phyloP scores from a whole-genome alignment of 2,888 invertebrate genomes.

The Ganaspis brasiliensis region DNA sequence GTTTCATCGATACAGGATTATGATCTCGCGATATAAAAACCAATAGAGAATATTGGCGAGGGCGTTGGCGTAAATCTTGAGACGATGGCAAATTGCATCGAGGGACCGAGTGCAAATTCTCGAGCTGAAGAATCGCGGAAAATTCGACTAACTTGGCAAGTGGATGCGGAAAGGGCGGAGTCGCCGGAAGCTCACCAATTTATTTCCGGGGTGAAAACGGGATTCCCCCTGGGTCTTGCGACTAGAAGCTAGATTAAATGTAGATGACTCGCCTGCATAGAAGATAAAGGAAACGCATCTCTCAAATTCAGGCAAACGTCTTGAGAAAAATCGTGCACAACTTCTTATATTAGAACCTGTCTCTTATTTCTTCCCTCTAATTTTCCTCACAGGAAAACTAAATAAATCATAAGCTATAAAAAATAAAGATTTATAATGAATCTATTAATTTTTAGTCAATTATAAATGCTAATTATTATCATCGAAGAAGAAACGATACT shows the following conservation, averaged over 20 bases:
- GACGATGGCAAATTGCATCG: conserved; percentile 61
- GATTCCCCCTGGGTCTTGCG: conserved; percentile 19
- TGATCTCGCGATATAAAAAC: conserved; percentile 12
- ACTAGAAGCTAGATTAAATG: conserved; percentile 36
- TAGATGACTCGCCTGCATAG: conserved; percentile 28
- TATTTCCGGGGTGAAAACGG: conserved; percentile 43
- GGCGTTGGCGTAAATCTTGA: conserved; percentile 65
- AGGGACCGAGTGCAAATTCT: conserved; percentile 31
- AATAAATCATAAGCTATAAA: too few species aligned
- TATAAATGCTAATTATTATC: too few species aligned
- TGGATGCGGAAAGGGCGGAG: conserved; percentile 48
- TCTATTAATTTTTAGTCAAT: too few species aligned
- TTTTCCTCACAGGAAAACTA: not conserved
- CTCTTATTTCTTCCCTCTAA: not conserved
- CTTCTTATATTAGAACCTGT: too few species aligned
- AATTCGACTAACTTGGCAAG: conserved; percentile 47
- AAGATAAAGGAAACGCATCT: conserved; percentile 10
- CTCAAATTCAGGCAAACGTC: not conserved
- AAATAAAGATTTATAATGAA: too few species aligned
- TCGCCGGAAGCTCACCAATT: conserved; percentile 47
- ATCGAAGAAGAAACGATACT: too few species aligned
- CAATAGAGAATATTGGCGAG: conserved; percentile 68
- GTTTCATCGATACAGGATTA: conserved; percentile 20
- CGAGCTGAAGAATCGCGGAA: conserved; percentile 45
- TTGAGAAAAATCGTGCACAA: not conserved